Percentiles rank a stretch among this genome's conserved stretches.
These are phyloP conservation scores for Branchellion lobata DNA, from an alignment of 2,888 invertebrate genomes.

Conservation along the genomic window DNA sequence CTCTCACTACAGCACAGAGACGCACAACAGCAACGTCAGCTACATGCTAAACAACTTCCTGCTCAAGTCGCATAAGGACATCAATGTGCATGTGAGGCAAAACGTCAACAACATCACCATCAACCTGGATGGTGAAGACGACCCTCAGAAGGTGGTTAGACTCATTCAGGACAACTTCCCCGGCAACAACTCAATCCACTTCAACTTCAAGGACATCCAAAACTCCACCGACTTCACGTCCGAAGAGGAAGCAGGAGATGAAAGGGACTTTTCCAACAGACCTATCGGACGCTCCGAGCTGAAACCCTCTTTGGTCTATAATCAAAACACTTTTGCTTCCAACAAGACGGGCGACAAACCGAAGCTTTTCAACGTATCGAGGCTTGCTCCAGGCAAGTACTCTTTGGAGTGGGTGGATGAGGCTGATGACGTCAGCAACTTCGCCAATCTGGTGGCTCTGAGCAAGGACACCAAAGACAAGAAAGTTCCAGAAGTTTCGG, in stretches of 20 bases:
- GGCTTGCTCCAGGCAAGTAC: neutral
- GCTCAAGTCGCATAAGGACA: neutral
- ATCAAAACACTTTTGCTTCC: neutral
- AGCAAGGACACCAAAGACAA: neutral
- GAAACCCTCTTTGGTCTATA: neutral
- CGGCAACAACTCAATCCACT: neutral
- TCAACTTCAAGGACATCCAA: neutral
- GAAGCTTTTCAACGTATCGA: neutral
- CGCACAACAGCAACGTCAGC: neutral
- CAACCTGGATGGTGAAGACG: neutral
- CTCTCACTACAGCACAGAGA: neutral
- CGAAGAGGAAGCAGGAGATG: too few relatives aligned
- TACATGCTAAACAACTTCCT: neutral
- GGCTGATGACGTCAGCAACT: neutral
- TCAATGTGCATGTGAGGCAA: neutral
- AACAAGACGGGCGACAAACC: neutral
- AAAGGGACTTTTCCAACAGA: too few relatives aligned
- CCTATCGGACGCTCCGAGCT: neutral
- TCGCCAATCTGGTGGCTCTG: neutral
- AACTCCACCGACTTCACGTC: neutral
- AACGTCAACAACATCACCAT: constrained; percentile 1
- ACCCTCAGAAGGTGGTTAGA: neutral
- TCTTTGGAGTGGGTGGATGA: neutral
- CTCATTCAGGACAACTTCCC: constrained; percentile 4
- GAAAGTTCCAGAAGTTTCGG: too few relatives aligned